phyloP scores from a whole-genome alignment of 2,888 invertebrate genomes.

The Deilephila elpenor region DNA sequence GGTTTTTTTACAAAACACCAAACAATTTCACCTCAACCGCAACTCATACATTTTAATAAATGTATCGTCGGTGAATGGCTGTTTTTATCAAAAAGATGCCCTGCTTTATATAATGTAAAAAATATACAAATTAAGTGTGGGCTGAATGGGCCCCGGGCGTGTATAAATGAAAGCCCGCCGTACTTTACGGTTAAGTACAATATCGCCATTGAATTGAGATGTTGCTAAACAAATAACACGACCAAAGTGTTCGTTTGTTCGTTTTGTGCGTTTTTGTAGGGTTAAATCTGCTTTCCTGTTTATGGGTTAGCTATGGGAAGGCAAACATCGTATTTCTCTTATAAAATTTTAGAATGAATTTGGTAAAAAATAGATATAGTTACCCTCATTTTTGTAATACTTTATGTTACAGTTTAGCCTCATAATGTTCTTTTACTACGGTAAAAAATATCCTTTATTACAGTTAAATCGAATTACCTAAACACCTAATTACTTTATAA shows the following conservation, averaged over 20 bases:
- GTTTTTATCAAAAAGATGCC: slow-evolving; percentile 76
- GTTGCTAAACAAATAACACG: slow-evolving; percentile 51
- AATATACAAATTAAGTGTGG: slow-evolving; percentile 80
- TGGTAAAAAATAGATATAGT: no score
- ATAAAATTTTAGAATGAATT: no score
- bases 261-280: slow-evolving; percentile 29
- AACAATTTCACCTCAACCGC: background rate
- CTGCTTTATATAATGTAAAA: slow-evolving; percentile 69
- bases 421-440: no score
- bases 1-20: slow-evolving; percentile 11
- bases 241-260: slow-evolving; percentile 29
- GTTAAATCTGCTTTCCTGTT: background rate
- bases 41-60: slow-evolving; percentile 80
- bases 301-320: background rate
- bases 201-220: slow-evolving; percentile 68
- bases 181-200: slow-evolving; percentile 64
- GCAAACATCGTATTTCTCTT: background rate
- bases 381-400: no score
- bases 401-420: no score
- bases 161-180: slow-evolving; percentile 63
- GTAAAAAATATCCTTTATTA: no score
- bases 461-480: no score
- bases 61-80: slow-evolving; percentile 79
- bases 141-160: slow-evolving; percentile 66
- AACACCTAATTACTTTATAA: no score